These are phyloP conservation scores for Brachyalestes nurse DNA, from an alignment of 2,797 vertebrate genomes.

Conservation along the genomic window DNA sequence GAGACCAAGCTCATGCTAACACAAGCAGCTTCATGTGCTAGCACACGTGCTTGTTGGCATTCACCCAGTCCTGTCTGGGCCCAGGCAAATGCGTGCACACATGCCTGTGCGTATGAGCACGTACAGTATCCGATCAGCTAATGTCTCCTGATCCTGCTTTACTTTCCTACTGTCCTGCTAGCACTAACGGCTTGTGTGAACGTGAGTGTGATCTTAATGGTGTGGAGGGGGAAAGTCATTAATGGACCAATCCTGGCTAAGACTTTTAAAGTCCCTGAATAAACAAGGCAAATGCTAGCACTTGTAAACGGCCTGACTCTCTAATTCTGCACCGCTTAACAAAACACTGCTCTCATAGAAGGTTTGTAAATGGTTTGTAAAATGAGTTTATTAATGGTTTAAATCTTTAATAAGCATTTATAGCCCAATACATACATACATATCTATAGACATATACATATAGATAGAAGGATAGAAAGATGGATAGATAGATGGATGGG, in stretches of 20 bases:
- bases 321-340: slow-evolving; percentile 5
- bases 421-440: too few species aligned
- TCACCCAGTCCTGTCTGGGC: background rate
- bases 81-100: background rate
- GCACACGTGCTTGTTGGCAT: background rate
- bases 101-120: background rate
- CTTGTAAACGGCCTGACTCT: slow-evolving; percentile 21
- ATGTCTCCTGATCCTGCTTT: background rate
- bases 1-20: slow-evolving; percentile 21
- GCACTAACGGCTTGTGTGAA: background rate
- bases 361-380: too few species aligned
- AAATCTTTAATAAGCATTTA: too few species aligned
- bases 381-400: too few species aligned
- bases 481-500: too few species aligned
- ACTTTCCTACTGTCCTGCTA: background rate
- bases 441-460: too few species aligned
- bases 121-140: background rate
- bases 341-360: too few species aligned
- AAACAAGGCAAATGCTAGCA: slow-evolving; percentile 11
- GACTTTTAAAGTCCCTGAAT: slow-evolving; percentile 5
- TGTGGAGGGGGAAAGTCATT: slow-evolving; percentile 2
- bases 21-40: slow-evolving; percentile 5
- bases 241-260: background rate
- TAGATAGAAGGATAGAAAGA: too few species aligned
- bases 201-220: background rate